A percentile compares a stretch with the other conserved stretches of the same genome.
phyloP scores from a whole-genome alignment of 2,888 invertebrate genomes.

The Drosophila flavopinicola region DNA sequence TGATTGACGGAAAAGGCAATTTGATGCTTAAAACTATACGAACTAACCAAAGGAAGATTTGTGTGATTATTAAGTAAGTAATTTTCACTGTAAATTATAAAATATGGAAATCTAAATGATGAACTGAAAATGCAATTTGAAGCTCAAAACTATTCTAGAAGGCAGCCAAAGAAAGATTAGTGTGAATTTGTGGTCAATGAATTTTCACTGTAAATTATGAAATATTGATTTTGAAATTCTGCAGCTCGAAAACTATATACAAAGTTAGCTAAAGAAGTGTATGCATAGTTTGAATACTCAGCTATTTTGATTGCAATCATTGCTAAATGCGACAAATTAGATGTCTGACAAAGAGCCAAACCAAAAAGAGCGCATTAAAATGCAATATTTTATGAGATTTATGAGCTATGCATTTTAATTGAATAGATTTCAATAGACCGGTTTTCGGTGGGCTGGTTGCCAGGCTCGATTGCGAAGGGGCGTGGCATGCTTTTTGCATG shows the following conservation, averaged over 20 bases:
- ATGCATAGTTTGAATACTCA: neutral
- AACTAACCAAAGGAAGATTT: no score
- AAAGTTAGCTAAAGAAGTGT: no score
- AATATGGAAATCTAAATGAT: constrained; percentile 2
- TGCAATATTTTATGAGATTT: constrained; percentile 67
- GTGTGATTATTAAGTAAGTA: no score
- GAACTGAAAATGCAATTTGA: neutral
- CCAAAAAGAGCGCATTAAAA: constrained; percentile 50
- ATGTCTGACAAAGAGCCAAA: constrained; percentile 23
- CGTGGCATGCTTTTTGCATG: constrained; percentile 42
- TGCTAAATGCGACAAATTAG: constrained; percentile 38
- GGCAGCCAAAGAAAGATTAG: no score
- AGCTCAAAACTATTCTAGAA: no score
- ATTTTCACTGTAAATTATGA: no score
- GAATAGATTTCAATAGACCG: constrained; percentile 70
- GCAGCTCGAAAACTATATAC: no score
- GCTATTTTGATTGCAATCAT: constrained; percentile 30
- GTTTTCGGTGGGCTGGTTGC: constrained; percentile 20
- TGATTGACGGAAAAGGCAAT: neutral
- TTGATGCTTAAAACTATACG: neutral
- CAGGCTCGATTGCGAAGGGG: constrained; percentile 42
- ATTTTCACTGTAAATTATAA: no score
- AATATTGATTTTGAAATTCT: no score
- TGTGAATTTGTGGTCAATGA: no score
- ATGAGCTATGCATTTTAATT: constrained; percentile 64